Base-by-base conservation (phyloP, 1,140 invertebrate genomes). In the Anadara kagoshimensis region DNA sequence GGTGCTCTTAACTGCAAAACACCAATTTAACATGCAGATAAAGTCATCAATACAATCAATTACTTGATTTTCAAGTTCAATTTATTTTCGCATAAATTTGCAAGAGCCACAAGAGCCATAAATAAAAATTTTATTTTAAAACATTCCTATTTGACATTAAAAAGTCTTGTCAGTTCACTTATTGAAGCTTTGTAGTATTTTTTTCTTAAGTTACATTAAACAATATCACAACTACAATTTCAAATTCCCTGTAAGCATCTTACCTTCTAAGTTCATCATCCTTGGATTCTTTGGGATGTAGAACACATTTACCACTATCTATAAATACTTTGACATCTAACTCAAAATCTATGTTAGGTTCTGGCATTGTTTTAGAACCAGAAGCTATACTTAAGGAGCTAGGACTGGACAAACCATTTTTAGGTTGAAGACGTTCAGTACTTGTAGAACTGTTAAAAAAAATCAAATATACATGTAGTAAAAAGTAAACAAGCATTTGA, bases 281-380 rank as follows among this genome's bases (percentile, higher is more conserved):
- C 36, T 83, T 83, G 12, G 77, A 75, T n/a, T 97, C 95, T 89
- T 97, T 98, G 0, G 97, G 98, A 89, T 98, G 97, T 4, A 99
- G 90, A 36, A 98, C 96, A 90, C 97, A 99, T 90, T 98, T 97
- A 0, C 97, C 97, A 81, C 96, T 97, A 85, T 98, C 98, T 63
- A 99, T 97, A 70, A 97, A 93, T 43, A 99, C 96, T 90, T 98
- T 98, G 0, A 99, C 94, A 89, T 98, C 97, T 74, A 99, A 90
- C 86, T 98, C 96, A 87, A 99, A 95, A 88, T 99, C 97, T 73
- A 99, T 96, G 83, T 95, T 98, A 0, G 97, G 97, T 85, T 98
- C 97, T 45, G 78, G 41, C 1, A 74, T 61, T 22, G 61, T 53
- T 24, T 72, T 76, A 20, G 73, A 75, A 0, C 75, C 29, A 7